A percentile compares a stretch with the other conserved stretches of the same genome.
phyloP scores from a whole-genome alignment of 1,140 invertebrate species.

The Camponotus floridanus region DNA sequence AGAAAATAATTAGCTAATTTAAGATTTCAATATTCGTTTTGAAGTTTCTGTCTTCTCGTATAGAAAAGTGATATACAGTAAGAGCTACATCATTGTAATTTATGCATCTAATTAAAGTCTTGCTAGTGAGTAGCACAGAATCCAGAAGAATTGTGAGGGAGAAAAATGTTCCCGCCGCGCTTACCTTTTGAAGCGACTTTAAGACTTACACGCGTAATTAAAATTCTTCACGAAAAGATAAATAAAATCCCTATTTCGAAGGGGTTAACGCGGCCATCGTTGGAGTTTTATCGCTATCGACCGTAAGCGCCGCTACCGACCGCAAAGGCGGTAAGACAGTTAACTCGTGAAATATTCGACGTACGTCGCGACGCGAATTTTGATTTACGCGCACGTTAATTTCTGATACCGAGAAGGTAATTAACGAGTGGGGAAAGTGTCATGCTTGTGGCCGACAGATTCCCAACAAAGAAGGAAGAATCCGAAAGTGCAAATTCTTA shows the following conservation, averaged over 20 bases:
- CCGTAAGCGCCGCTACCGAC: conserved; percentile 22
- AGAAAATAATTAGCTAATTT: conserved; percentile 51
- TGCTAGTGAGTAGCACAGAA: conserved; percentile 24
- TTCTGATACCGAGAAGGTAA: conserved; percentile 1
- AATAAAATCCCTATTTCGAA: conserved; percentile 41
- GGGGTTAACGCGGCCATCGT: conserved; percentile 23
- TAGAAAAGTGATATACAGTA: neutral
- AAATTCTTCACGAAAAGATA: conserved; percentile 54
- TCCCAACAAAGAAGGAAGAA: conserved; percentile 38
- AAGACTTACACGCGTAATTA: conserved; percentile 44
- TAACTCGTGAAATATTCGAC: conserved; percentile 48
- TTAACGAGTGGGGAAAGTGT: conserved; percentile 59
- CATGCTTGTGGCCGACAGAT: neutral
- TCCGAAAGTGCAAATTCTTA: conserved; percentile 3
- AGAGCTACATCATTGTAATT: conserved; percentile 43
- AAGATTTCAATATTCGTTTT: conserved; percentile 30
- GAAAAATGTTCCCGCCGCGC: conserved; percentile 16
- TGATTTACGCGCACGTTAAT: conserved; percentile 59
- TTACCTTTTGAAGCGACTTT: neutral
- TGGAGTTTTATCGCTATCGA: conserved; percentile 49
- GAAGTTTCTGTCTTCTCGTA: neutral
- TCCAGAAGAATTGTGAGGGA: neutral
- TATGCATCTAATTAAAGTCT: conserved; percentile 41
- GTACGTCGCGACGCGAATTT: conserved; percentile 33
- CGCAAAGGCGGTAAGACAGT: conserved; percentile 55